A percentile compares a stretch with the other conserved stretches of the same genome.
These are phyloP conservation scores for Chaetodon auriga DNA, from an alignment of 2,113 vertebrate species.

Conservation along the genomic window DNA sequence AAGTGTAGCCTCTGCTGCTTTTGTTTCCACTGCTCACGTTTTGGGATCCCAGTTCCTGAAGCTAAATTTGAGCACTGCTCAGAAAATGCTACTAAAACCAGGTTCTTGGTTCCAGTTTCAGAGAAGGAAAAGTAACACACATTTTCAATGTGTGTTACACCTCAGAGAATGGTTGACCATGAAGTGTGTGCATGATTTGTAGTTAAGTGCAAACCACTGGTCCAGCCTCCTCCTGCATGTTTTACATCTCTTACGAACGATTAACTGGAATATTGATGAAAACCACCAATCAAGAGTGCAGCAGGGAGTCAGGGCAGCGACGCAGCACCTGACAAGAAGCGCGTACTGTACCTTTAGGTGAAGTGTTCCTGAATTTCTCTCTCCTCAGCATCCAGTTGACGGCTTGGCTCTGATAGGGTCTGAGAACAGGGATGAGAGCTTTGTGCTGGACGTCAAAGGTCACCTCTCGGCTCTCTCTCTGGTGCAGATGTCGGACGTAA, in stretches of 20 bases:
- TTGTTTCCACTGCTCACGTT: background rate
- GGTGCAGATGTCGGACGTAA: conserved; percentile 89
- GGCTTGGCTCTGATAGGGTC: conserved; percentile 86
- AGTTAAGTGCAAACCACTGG: background rate
- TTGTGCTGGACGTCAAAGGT: conserved; percentile 92
- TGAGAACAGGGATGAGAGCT: conserved; percentile 89
- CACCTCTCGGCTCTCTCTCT: conserved; percentile 81
- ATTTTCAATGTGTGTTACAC: conserved; percentile 2
- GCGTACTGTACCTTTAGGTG: conserved; percentile 79
- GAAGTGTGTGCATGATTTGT: background rate
- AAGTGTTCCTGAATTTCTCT: conserved; percentile 74
- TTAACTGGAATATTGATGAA: background rate
- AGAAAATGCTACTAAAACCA: background rate
- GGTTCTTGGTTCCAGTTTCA: background rate
- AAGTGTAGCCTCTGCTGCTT: background rate
- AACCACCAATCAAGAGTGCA: background rate
- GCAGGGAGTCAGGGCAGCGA: background rate
- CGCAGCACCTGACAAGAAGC: background rate
- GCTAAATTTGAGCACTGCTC: background rate
- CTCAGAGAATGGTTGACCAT: background rate
- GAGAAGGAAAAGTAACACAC: background rate
- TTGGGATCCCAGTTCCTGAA: background rate
- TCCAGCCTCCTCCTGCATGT: background rate
- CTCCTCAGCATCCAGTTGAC: conserved; percentile 87
- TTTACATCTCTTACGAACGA: background rate